Percentiles rank a stretch among this genome's conserved stretches.
phyloP scores from a whole-genome alignment of 2,113 vertebrate genomes.

The Eulacestoma nigropectus region DNA sequence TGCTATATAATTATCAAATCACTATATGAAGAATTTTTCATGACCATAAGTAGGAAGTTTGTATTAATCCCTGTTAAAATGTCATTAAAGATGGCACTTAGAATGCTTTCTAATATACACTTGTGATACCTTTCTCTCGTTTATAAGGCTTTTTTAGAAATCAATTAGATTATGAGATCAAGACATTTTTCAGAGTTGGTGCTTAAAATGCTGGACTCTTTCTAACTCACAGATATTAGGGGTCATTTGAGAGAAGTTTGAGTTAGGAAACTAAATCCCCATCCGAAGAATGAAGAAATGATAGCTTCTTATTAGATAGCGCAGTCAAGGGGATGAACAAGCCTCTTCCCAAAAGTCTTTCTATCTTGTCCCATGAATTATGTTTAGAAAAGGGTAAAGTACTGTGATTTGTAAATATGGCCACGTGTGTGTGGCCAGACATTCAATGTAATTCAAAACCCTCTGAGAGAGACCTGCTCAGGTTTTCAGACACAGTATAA shows the following conservation, averaged over 20 bases:
- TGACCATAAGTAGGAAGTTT: background rate
- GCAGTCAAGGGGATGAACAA: background rate
- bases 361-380: background rate
- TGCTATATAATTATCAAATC: background rate
- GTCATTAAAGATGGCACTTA: background rate
- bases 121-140: background rate
- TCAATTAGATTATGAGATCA: background rate
- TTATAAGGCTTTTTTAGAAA: background rate
- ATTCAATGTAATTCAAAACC: background rate
- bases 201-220: background rate
- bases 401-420: background rate
- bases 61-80: background rate
- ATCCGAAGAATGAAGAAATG: background rate
- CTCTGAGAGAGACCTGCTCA: background rate
- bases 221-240: background rate
- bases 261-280: background rate
- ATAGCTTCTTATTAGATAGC: background rate
- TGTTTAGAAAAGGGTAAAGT: background rate
- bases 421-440: background rate
- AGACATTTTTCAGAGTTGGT: background rate
- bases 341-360: background rate
- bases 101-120: background rate
- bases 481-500: background rate
- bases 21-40: background rate
- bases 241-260: background rate